Percentiles rank a stretch among this genome's conserved stretches.
Conservation (phyloP, 2,888 invertebrate genomes). For the Flexamia atlantica region DNA sequence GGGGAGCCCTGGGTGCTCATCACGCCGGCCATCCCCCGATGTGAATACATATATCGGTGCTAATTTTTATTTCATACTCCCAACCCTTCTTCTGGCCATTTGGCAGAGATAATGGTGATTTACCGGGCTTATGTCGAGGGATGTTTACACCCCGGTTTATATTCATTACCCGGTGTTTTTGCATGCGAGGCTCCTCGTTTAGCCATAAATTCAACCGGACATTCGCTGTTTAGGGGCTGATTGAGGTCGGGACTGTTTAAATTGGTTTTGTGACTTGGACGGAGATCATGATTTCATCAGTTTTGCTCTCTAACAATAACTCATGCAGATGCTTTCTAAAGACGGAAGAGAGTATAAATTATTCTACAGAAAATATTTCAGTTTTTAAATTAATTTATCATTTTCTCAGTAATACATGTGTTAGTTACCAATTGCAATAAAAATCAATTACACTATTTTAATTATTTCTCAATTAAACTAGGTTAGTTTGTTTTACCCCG, state of each 20-base stretch:
- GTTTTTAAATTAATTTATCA: too few relatives aligned
- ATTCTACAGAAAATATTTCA: too few relatives aligned
- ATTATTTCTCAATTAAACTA: too few relatives aligned
- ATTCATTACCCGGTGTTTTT: slow-evolving; percentile 40
- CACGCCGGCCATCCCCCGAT: slow-evolving; percentile 5
- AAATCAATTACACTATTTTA: too few relatives aligned
- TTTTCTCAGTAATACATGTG: too few relatives aligned
- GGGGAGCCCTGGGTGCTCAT: slow-evolving; percentile 29
- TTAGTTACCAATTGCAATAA: too few relatives aligned
- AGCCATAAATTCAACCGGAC: slow-evolving; percentile 5
- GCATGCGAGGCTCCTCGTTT: not conserved
- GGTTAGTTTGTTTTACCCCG: too few relatives aligned
- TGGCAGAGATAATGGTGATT: slow-evolving; percentile 44
- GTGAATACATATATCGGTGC: slow-evolving; percentile 55
- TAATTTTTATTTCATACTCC: slow-evolving; percentile 54
- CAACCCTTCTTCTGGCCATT: slow-evolving; percentile 58
- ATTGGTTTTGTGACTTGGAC: not conserved
- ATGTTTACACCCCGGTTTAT: slow-evolving; percentile 44
- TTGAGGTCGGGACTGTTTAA: not conserved
- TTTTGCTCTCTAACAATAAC: too few relatives aligned
- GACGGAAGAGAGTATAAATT: too few relatives aligned
- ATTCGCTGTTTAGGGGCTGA: not conserved
- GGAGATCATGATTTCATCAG: too few relatives aligned
- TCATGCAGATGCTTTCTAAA: too few relatives aligned
- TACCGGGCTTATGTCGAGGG: slow-evolving; percentile 23